Evolutionary conservation across 2,797 vertebrate genomes (phyloP).

Genomic region (Sphenopsis melanotis): DNA sequence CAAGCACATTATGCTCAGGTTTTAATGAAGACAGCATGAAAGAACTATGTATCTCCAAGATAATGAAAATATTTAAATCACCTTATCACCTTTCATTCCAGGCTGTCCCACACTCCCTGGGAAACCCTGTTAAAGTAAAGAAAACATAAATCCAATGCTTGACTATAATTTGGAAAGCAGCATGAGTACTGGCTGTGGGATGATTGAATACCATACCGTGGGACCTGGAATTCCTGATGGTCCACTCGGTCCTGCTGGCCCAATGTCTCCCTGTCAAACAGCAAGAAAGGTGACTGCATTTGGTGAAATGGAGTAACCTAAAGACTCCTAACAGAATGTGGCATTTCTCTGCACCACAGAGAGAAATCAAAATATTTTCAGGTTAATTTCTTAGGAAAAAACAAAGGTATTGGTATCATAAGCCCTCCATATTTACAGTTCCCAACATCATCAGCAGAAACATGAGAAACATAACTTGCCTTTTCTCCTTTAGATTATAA

Average conservation of each 20-base stretch:
- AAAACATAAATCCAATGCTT: not conserved
- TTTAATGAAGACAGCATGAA: not conserved
- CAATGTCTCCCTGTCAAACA: constrained; percentile 81
- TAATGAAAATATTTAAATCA: constrained; percentile 99
- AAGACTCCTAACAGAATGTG: not conserved
- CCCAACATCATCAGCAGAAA: not conserved
- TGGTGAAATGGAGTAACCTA: not conserved
- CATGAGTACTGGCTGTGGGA: not conserved
- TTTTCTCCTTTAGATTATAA: not conserved
- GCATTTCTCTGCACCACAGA: not conserved
- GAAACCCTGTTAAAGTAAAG: constrained; percentile 82
- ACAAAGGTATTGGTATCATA: not conserved
- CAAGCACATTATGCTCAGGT: not conserved
- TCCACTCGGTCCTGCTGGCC: constrained; percentile 82
- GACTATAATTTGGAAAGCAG: not conserved
- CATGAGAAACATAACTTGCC: not conserved
- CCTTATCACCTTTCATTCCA: constrained; percentile 99
- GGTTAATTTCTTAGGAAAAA: rapidly evolving
- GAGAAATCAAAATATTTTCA: not conserved
- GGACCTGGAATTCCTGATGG: constrained; percentile 86
- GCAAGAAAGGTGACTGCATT: not conserved
- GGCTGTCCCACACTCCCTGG: constrained; percentile 87
- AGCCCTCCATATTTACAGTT: not conserved
- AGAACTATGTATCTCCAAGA: constrained; percentile 72
- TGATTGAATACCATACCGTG: constrained; percentile 75